Conservation (phyloP, 37 sponge, comb jelly and placozoan species). For the Mnemiopsis leidyi region DNA sequence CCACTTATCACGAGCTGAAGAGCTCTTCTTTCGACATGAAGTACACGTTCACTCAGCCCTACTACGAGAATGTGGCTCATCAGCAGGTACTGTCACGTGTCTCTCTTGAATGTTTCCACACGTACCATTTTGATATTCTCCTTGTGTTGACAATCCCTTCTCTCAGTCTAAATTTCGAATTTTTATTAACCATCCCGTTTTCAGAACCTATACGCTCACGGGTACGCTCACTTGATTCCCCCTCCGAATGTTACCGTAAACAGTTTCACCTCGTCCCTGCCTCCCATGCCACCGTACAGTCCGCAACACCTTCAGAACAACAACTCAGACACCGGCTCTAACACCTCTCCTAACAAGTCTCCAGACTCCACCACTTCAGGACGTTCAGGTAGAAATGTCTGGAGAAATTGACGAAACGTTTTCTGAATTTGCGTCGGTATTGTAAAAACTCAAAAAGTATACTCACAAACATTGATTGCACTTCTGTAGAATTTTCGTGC, state of each 20-base stretch:
- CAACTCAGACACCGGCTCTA: not conserved
- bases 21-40: slow-evolving; percentile 29
- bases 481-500: no score
- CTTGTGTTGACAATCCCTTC: no score
- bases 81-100: slow-evolving; percentile 1
- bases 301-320: not conserved
- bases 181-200: no score
- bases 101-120: no score
- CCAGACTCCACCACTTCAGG: slow-evolving; percentile 13
- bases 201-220: slow-evolving; percentile 1
- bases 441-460: no score
- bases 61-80: slow-evolving; percentile 3
- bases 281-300: slow-evolving; percentile 35
- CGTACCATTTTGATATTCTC: no score
- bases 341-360: slow-evolving; percentile 9
- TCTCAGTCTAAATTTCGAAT: no score
- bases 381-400: not conserved
- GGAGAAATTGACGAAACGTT: not conserved
- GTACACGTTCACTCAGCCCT: slow-evolving; percentile 37
- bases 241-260: slow-evolving; percentile 35
- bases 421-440: no score
- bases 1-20: slow-evolving; percentile 50
- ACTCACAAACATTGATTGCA: no score
- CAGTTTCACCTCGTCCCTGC: slow-evolving; percentile 11
- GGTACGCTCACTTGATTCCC: slow-evolving; percentile 23